Percentiles rank a stretch among this genome's conserved stretches.
phyloP scores from a whole-genome alignment of 2,888 invertebrate species.

The Eupithecia dodoneata region DNA sequence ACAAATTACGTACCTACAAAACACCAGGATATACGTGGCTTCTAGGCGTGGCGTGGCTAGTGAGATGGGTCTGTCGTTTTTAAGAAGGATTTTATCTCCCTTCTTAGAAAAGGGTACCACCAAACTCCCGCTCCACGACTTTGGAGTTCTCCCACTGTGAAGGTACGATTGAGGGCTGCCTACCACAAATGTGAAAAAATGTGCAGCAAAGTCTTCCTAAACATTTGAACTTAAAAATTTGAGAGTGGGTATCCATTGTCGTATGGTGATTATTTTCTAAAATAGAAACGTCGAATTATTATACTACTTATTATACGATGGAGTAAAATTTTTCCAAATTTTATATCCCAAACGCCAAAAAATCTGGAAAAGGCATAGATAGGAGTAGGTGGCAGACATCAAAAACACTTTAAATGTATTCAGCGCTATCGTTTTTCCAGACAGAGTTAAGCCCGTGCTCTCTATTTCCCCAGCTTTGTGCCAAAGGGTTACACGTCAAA shows the following conservation, averaged over 20 bases:
- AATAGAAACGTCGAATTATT: background rate
- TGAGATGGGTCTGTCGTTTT: too few species aligned
- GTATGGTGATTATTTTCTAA: background rate
- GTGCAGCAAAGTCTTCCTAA: too few species aligned
- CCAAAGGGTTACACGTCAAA: constrained; percentile 41
- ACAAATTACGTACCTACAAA: too few species aligned
- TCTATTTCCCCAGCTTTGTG: constrained; percentile 22
- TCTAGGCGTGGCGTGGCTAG: too few species aligned
- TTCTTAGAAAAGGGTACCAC: too few species aligned
- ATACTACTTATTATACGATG: too few species aligned
- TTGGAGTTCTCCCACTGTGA: too few species aligned
- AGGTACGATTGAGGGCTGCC: too few species aligned
- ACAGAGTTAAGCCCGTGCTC: constrained; percentile 17
- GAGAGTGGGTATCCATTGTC: background rate
- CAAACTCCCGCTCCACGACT: too few species aligned
- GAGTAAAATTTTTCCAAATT: background rate
- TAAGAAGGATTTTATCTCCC: too few species aligned
- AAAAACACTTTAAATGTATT: constrained; percentile 11
- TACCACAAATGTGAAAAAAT: too few species aligned
- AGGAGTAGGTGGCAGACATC: background rate
- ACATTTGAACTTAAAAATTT: background rate
- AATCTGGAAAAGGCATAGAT: background rate
- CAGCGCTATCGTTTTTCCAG: constrained; percentile 18
- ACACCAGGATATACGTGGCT: too few species aligned
- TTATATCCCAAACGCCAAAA: background rate